Percentiles rank a stretch among this genome's conserved stretches.
phyloP scores from a whole-genome alignment of 2,888 invertebrate species.

The Vandiemenella viatica region DNA sequence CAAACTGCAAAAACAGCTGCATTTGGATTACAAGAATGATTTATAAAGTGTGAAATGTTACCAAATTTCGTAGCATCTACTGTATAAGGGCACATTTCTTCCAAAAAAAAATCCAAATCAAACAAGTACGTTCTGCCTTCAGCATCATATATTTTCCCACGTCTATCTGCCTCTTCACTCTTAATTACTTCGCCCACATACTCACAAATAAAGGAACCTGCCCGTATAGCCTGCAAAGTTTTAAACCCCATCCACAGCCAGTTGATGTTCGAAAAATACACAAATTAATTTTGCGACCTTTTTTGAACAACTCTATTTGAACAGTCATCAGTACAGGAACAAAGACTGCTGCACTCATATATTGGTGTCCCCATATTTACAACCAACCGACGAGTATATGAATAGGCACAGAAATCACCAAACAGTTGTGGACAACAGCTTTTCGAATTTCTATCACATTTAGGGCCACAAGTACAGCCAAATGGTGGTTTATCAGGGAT shows the following conservation, averaged over 20 bases:
- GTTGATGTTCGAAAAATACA: conserved; percentile 79
- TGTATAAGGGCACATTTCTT: conserved; percentile 55
- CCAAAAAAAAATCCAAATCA: conserved; percentile 80
- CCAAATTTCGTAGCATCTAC: conserved; percentile 83
- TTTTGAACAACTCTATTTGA: conserved; percentile 81
- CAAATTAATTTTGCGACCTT: conserved; percentile 55
- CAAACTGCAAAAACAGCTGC: conserved; percentile 81
- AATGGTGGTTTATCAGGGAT: conserved; percentile 65
- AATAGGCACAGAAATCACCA: conserved; percentile 51
- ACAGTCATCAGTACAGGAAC: conserved; percentile 62
- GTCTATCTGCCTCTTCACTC: conserved; percentile 73
- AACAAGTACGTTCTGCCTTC: conserved; percentile 83
- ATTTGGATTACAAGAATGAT: conserved; percentile 93
- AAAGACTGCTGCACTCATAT: conserved; percentile 83
- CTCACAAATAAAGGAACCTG: conserved; percentile 77
- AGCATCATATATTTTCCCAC: conserved; percentile 74
- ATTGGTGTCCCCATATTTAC: conserved; percentile 69
- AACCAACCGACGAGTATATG: conserved; percentile 44
- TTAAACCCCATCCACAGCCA: conserved; percentile 89
- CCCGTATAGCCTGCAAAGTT: conserved; percentile 51
- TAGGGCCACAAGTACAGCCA: conserved; percentile 51
- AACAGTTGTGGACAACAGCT: conserved; percentile 47
- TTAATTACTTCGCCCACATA: conserved; percentile 92
- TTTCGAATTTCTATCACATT: conserved; percentile 36
- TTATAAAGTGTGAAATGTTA: conserved; percentile 87